Evolutionary conservation across 2,113 vertebrate species (phyloP).

Genomic region (Eudyptes chrysolophus): DNA sequence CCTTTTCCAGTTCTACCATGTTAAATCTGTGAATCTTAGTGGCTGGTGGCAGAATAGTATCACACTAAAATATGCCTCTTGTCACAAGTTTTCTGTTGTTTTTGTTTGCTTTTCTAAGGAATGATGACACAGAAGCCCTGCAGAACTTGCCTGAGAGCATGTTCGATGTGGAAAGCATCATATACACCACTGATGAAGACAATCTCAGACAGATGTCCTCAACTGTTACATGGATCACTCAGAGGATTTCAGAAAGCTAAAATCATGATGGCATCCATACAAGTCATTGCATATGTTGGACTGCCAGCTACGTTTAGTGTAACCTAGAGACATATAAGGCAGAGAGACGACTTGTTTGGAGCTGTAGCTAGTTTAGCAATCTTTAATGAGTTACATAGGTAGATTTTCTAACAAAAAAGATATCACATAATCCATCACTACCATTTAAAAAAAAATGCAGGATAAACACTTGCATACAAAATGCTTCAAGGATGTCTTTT

Average conservation of each 20-base stretch:
- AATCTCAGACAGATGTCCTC: conserved; percentile 7
- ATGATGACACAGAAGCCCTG: neutral
- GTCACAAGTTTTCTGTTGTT: neutral
- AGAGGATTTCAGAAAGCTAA: neutral
- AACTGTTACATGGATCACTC: neutral
- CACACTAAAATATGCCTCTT: conserved; percentile 31
- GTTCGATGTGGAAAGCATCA: neutral
- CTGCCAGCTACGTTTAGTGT: neutral
- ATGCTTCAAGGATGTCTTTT: neutral
- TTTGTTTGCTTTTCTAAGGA: neutral
- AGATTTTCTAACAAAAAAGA: neutral
- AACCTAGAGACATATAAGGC: neutral
- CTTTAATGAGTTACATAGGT: neutral
- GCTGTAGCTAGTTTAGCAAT: neutral
- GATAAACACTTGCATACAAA: neutral
- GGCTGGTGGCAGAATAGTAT: neutral
- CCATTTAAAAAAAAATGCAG: neutral
- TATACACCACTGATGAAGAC: neutral
- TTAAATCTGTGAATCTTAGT: neutral
- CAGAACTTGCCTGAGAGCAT: neutral
- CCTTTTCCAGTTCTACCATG: neutral
- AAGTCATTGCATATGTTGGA: neutral
- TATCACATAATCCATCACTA: neutral
- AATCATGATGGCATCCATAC: neutral
- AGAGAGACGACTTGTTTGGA: neutral